These are phyloP conservation scores for Drosophila malerkotliana DNA, from an alignment of 1,140 invertebrate genomes.

Conservation along the genomic window DNA sequence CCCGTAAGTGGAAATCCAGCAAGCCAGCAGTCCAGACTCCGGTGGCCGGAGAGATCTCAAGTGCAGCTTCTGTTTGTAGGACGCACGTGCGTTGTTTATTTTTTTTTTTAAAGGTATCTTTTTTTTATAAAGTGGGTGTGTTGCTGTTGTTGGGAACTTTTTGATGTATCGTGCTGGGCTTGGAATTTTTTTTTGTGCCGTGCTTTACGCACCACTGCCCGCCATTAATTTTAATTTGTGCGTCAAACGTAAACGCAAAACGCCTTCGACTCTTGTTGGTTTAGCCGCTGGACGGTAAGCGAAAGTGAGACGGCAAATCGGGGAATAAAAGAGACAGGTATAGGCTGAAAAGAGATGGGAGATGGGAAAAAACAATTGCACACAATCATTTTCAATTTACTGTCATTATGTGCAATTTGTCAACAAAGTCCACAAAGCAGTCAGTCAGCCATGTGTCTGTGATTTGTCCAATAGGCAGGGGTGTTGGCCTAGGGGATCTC, in stretches of 20 bases:
- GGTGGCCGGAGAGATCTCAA: conserved; percentile 51
- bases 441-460: conserved; percentile 69
- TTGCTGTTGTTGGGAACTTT: conserved; percentile 32
- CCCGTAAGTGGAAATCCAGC: conserved; percentile 56
- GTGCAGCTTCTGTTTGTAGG: conserved; percentile 78
- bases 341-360: not conserved
- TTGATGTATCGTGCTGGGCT: conserved; percentile 64
- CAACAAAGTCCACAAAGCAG: conserved; percentile 74
- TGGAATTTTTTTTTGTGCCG: conserved; percentile 26
- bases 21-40: conserved; percentile 2
- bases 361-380: conserved; percentile 71
- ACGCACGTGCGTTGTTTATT: conserved; percentile 41
- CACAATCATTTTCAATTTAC: conserved; percentile 84
- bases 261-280: conserved; percentile 57
- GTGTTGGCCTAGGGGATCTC: not conserved
- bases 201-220: conserved; percentile 76
- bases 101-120: conserved; percentile 1
- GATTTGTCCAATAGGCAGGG: conserved; percentile 26
- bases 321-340: conserved; percentile 27
- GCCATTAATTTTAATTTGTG: conserved; percentile 82
- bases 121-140: conserved; percentile 34
- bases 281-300: conserved; percentile 30
- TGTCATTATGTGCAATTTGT: conserved; percentile 84
- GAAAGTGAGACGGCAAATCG: conserved; percentile 12
- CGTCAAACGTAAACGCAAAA: conserved; percentile 56